phyloP scores from a whole-genome alignment of 2,888 invertebrate genomes.

The Eremobia ochroleuca region DNA sequence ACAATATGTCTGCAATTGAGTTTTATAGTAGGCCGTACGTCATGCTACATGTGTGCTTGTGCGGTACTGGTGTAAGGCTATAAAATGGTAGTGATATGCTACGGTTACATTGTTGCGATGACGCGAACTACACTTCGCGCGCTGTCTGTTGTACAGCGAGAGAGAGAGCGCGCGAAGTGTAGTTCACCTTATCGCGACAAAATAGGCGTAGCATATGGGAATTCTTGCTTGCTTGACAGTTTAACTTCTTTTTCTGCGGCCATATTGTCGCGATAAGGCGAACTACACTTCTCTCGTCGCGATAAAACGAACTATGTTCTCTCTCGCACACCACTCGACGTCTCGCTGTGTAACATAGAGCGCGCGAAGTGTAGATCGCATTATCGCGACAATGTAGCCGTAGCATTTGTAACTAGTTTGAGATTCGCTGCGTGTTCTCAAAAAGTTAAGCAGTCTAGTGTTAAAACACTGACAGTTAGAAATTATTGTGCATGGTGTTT shows the following conservation, averaged over 20 bases:
- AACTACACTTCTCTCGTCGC: no score
- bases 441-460: not conserved
- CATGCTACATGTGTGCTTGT: not conserved
- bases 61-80: not conserved
- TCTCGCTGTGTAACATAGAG: no score
- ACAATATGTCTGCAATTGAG: constrained; percentile 28
- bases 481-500: not conserved
- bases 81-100: constrained; percentile 1
- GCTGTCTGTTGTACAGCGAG: no score
- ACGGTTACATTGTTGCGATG: not conserved
- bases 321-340: no score
- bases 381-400: not conserved
- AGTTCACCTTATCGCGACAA: no score
- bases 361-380: no score
- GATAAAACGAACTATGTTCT: no score
- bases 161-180: no score
- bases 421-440: not conserved
- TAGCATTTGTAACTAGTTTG: not conserved
- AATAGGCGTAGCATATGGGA: not conserved
- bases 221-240: not conserved
- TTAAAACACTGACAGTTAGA: not conserved
- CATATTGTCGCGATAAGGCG: no score
- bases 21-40: constrained; percentile 7
- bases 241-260: not conserved
- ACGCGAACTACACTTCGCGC: not conserved